Base-by-base conservation (phyloP, 2,888 invertebrate genomes). In the Conchocele bisecta region DNA sequence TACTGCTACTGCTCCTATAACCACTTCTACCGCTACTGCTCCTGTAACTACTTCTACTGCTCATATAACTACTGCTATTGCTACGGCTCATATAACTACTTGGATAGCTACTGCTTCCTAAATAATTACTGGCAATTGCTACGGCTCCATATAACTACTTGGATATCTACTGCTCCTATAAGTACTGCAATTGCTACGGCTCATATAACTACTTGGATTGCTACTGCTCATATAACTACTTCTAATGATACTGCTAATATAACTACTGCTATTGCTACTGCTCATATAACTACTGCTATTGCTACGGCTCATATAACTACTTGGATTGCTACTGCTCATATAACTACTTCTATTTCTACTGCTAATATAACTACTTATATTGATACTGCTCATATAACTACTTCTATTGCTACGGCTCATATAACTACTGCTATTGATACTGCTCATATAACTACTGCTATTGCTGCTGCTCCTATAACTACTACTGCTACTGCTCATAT, bases 381-480 rank as follows among this genome's bases (percentile, higher is more conserved):
- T 50, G 28, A 15, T 26, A 56, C 56, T 56, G 39, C 37, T 37
- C 17, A 24, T 37, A 39, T 41, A 24, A 39, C 56, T 37, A 56
- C 56, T 37, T 24, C 56, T 37, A 56, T 24, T 31, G 20, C 35
- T 35, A 54, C 35, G n/a, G 35, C 56, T 56, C 11, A 37, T 48
- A 48, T 26, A 7, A 57, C 57, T 57, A 41, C 57, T 57, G 17
- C 57, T 57, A 57, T 42, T 42, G 42, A 28, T 57, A 57, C 42
- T 42, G 26, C 42, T 41, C 41, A 26, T 42, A 26, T 42, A 28
- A 22, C 39, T 24, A 41, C 57, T 41, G 28, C 57, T 26, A 57
- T 42, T 42, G 24, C 57, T 42, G 17, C 57, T 42, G 28, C 57
- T 57, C 24, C 57, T 41, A 22, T 29, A 28, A 41, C 42, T 24